Evolutionary conservation across 2,797 vertebrate species (phyloP).

Genomic region (Apogon talboti): DNA sequence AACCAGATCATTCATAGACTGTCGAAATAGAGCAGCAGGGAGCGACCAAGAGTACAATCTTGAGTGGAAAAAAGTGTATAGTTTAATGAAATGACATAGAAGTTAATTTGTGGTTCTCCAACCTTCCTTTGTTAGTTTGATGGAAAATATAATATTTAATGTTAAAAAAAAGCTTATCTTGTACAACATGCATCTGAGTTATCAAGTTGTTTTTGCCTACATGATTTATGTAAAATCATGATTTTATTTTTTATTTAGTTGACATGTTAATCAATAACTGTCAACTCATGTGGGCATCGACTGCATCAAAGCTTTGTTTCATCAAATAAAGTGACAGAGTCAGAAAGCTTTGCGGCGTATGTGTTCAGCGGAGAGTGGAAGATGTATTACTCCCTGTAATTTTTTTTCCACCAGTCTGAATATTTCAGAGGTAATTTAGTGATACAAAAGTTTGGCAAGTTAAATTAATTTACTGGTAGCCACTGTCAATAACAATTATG

Average conservation of each 20-base stretch:
- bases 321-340: conserved; percentile 24
- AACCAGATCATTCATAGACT: neutral
- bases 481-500: conserved; percentile 66
- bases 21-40: neutral
- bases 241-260: neutral
- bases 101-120: too few relatives aligned
- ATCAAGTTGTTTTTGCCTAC: too few relatives aligned
- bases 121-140: too few relatives aligned
- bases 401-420: conserved; percentile 7
- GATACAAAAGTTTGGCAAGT: conserved; percentile 42
- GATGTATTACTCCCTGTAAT: neutral
- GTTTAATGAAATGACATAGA: neutral
- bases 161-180: neutral
- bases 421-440: conserved; percentile 12
- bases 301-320: neutral
- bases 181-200: neutral
- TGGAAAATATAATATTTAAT: neutral
- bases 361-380: conserved; percentile 3
- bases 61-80: neutral
- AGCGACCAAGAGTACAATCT: neutral
- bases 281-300: neutral
- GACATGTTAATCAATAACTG: conserved; percentile 3
- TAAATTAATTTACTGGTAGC: conserved; percentile 52
- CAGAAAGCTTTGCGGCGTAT: too few relatives aligned
- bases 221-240: neutral